Conservation (phyloP, 2,888 invertebrate genomes). For the Trachelus tabidus region DNA sequence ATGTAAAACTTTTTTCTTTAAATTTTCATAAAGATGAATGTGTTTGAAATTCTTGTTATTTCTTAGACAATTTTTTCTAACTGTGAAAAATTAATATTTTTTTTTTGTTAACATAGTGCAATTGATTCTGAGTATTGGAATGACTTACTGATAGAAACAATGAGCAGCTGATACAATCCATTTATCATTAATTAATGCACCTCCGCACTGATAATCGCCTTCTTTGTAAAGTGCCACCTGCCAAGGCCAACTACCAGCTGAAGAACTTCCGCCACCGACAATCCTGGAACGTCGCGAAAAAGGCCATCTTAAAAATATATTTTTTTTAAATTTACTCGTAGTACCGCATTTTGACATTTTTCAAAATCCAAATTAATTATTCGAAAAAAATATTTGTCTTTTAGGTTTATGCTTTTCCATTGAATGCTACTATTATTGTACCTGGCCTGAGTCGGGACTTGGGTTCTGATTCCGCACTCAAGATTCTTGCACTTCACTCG, state of each 20-base stretch:
- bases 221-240: constrained; percentile 87
- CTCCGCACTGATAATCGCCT: constrained; percentile 87
- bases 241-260: constrained; percentile 86
- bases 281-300: constrained; percentile 72
- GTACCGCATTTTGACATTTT: background rate
- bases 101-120: too few relatives aligned
- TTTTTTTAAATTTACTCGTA: background rate
- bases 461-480: constrained; percentile 79
- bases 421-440: constrained; percentile 53
- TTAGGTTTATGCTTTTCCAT: background rate
- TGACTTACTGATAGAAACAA: constrained; percentile 83
- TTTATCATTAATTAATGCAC: constrained; percentile 75
- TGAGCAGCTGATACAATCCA: constrained; percentile 86
- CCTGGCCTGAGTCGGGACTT: constrained; percentile 75
- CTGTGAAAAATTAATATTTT: too few relatives aligned
- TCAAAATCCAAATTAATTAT: background rate
- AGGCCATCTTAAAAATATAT: constrained; percentile 24
- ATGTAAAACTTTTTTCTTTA: background rate
- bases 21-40: constrained; percentile 6
- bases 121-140: background rate
- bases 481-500: constrained; percentile 76
- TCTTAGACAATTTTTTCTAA: background rate
- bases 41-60: constrained; percentile 14
- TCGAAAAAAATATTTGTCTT: background rate
- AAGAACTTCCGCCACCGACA: constrained; percentile 82